phyloP scores from a whole-genome alignment of 2,797 vertebrate genomes.

The Coccyzus lansbergi region DNA sequence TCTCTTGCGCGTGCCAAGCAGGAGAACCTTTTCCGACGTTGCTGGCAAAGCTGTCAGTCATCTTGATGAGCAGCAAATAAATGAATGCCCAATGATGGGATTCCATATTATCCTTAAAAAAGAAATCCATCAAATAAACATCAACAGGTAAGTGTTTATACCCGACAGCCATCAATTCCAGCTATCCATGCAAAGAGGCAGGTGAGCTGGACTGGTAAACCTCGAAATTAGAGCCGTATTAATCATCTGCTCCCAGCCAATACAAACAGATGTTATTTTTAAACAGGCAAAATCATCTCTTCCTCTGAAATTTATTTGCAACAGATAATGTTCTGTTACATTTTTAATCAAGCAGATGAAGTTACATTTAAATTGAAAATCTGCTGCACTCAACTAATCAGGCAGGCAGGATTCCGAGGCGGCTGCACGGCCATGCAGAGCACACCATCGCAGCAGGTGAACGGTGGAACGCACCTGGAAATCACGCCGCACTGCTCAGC shows the following conservation, averaged over 20 bases:
- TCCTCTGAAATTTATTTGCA: constrained; percentile 83
- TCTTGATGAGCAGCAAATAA: constrained; percentile 85
- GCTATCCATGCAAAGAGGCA: constrained; percentile 84
- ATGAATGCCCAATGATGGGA: constrained; percentile 85
- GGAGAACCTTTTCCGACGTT: constrained; percentile 72
- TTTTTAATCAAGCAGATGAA: constrained; percentile 86
- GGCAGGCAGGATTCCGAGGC: constrained; percentile 75
- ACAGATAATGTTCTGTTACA: constrained; percentile 84
- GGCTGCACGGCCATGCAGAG: constrained; percentile 70
- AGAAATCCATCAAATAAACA: constrained; percentile 85
- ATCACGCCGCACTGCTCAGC: constrained; percentile 75
- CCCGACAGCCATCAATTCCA: constrained; percentile 83
- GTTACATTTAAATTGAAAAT: constrained; percentile 86
- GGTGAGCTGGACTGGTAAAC: constrained; percentile 86
- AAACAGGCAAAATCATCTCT: constrained; percentile 80
- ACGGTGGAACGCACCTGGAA: constrained; percentile 75
- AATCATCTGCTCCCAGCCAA: constrained; percentile 82
- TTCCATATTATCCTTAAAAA: constrained; percentile 83
- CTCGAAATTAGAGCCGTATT: constrained; percentile 85
- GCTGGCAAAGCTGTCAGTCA: constrained; percentile 83
- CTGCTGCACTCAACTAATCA: constrained; percentile 81
- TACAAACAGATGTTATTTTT: constrained; percentile 84
- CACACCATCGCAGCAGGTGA: constrained; percentile 75
- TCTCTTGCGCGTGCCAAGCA: constrained; percentile 60
- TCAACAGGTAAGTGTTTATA: constrained; percentile 84